phyloP scores from a whole-genome alignment of 2,113 vertebrate species.

The Hucho hucho region DNA sequence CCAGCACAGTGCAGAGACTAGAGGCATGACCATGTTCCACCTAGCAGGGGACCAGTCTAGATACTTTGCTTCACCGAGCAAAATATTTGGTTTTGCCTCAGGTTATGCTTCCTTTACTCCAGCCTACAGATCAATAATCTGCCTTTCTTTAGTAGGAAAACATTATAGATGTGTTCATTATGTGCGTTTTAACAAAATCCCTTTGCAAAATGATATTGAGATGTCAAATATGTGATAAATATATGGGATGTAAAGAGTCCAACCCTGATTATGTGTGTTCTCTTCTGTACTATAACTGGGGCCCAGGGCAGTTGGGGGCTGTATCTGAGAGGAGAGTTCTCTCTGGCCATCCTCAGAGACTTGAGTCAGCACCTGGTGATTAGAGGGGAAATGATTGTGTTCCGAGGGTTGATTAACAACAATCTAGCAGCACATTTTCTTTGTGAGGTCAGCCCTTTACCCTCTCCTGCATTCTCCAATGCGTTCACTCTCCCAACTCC shows the following conservation, averaged over 20 bases:
- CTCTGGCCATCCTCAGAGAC: conserved; percentile 29
- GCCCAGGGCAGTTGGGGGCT: background rate
- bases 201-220: background rate
- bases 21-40: background rate
- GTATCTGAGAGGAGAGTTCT: conserved; percentile 5
- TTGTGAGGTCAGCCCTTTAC: conserved; percentile 1
- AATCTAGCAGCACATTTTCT: conserved; percentile 39
- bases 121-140: no score
- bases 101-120: no score
- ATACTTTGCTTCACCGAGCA: no score
- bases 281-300: background rate
- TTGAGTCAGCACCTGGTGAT: conserved; percentile 36
- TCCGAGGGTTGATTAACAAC: conserved; percentile 37
- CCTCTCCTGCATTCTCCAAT: background rate
- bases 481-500: conserved; percentile 17
- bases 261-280: background rate
- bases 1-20: background rate
- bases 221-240: background rate
- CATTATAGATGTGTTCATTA: background rate
- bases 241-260: background rate
- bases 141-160: no score
- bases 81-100: no score
- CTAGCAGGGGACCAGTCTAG: background rate
- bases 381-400: conserved; percentile 51
- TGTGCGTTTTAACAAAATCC: background rate